Conservation (phyloP, 2,888 invertebrate genomes). For the Meiosimyza decipiens region DNA sequence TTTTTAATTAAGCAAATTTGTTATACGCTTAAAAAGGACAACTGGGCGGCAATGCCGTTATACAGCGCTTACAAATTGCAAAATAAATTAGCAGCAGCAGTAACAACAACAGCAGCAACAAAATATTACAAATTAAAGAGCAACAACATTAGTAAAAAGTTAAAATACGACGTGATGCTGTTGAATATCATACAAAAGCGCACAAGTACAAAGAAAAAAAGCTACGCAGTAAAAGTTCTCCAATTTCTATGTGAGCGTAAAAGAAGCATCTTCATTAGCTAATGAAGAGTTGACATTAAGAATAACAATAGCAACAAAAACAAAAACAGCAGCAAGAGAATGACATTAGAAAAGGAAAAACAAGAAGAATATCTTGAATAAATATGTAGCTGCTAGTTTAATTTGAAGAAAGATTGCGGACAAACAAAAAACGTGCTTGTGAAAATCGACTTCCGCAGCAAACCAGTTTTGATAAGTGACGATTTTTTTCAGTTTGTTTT, state of each 20-base stretch:
- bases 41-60: background rate
- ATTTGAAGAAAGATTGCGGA: conserved; percentile 17
- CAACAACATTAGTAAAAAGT: conserved; percentile 5
- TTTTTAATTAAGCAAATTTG: conserved; percentile 25
- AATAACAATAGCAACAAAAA: background rate
- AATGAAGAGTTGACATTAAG: conserved; percentile 39
- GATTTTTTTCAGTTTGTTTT: background rate
- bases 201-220: conserved; percentile 7
- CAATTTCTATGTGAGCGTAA: background rate
- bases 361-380: conserved; percentile 4
- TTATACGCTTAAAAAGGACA: background rate
- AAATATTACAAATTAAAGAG: background rate
- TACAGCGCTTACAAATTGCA: conserved; percentile 25
- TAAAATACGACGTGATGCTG: conserved; percentile 15
- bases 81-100: conserved; percentile 28
- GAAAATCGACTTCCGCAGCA: conserved; percentile 12
- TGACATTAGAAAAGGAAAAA: background rate
- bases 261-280: conserved; percentile 37
- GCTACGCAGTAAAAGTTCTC: background rate
- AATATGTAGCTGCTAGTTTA: conserved; percentile 4
- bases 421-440: conserved; percentile 15
- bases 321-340: conserved; percentile 14
- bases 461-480: background rate
- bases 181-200: background rate
- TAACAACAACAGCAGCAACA: conserved; percentile 16